Evolutionary conservation across 2,113 vertebrate species (phyloP).

Genomic region (Pseudorasbora parva): DNA sequence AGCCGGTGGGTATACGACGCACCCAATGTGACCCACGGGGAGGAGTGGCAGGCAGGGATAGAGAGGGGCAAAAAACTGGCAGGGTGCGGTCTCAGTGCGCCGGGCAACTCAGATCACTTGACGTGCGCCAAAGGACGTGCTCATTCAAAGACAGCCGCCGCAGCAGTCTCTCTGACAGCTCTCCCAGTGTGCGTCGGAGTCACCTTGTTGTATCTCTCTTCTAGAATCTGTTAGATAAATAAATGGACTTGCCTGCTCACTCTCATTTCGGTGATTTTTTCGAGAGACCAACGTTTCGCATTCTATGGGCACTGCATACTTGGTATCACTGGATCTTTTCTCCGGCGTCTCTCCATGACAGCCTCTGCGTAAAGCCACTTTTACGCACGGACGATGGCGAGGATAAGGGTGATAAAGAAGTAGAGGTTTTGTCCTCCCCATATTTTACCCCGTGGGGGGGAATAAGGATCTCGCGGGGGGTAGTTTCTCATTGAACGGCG

Average conservation of each 20-base stretch:
- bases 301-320: constrained; percentile 70
- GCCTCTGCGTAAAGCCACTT: constrained; percentile 53
- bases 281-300: constrained; percentile 71
- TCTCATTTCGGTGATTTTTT: constrained; percentile 73
- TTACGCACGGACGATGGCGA: constrained; percentile 77
- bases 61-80: constrained; percentile 77
- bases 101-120: constrained; percentile 83
- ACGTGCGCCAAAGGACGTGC: constrained; percentile 62
- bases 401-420: constrained; percentile 70
- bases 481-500: constrained; percentile 54
- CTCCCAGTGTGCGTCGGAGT: constrained; percentile 71
- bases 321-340: constrained; percentile 47
- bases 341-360: constrained; percentile 49
- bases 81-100: constrained; percentile 92
- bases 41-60: constrained; percentile 73
- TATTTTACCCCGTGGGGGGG: constrained; percentile 70
- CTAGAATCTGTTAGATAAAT: constrained; percentile 85
- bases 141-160: constrained; percentile 69
- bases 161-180: constrained; percentile 71
- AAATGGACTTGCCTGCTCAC: constrained; percentile 85
- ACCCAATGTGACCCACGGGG: constrained; percentile 79
- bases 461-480: constrained; percentile 49
- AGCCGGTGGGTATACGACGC: constrained; percentile 66
- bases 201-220: constrained; percentile 54
- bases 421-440: constrained; percentile 70